A percentile compares a stretch with the other conserved stretches of the same genome.
Evolutionary conservation across 2,113 vertebrate genomes (phyloP).

Genomic region (Seriola rivoliana): DNA sequence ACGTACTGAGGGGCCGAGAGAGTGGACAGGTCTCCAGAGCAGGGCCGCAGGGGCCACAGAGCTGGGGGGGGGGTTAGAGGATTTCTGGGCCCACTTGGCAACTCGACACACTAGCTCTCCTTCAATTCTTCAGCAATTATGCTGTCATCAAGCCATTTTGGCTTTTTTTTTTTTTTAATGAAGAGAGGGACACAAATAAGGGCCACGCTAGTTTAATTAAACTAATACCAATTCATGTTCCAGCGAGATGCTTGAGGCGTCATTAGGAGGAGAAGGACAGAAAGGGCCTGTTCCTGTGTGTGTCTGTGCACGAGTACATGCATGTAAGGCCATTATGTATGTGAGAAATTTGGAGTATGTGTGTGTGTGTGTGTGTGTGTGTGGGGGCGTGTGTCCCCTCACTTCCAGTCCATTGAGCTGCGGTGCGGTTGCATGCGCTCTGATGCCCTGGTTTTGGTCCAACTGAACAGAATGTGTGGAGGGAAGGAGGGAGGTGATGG

Average conservation of each 20-base stretch:
- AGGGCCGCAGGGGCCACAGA: constrained; percentile 10
- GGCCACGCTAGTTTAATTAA: constrained; percentile 82
- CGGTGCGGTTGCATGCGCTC: constrained; percentile 38
- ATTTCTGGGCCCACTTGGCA: constrained; percentile 47
- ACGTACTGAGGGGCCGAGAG: constrained; percentile 27
- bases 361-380: constrained; percentile 33
- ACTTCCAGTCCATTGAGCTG: constrained; percentile 63
- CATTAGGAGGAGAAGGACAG: constrained; percentile 66
- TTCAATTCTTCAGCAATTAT: constrained; percentile 80
- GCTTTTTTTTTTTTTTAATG: constrained; percentile 62
- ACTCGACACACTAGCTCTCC: constrained; percentile 53
- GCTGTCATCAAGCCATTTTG: constrained; percentile 80
- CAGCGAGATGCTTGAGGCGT: constrained; percentile 61
- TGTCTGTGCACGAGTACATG: constrained; percentile 19
- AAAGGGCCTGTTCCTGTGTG: constrained; percentile 40
- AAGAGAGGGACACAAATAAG: constrained; percentile 72
- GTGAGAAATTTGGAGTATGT: constrained; percentile 55
- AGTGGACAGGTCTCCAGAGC: constrained; percentile 76
- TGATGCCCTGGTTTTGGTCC: constrained; percentile 74
- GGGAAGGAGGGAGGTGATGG: constrained; percentile 65
- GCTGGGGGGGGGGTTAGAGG: neutral
- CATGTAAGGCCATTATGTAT: constrained; percentile 49
- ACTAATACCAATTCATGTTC: constrained; percentile 79
- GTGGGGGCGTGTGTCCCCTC: constrained; percentile 45
- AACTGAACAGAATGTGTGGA: constrained; percentile 70